Base-by-base conservation (phyloP, 1,140 invertebrate genomes). In the Aricia agestis region DNA sequence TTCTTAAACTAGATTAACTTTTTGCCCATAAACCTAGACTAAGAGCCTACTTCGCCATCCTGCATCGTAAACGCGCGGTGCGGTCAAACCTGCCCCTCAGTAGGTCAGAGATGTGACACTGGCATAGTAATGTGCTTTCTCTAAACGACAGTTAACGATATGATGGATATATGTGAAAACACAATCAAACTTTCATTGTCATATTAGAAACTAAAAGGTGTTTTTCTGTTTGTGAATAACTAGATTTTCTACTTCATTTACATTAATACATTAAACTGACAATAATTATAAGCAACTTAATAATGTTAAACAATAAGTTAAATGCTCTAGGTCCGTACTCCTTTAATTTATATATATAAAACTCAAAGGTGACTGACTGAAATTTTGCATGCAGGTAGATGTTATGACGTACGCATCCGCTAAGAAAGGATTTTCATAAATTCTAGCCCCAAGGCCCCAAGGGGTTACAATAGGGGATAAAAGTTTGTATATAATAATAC, bases 61-160 rank as follows among this genome's bases (percentile, higher is more conserved):
- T 52, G 45, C 11, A 52, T 52, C 36, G 36, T 36, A 36, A 36
- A 36, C 36, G 36, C 6, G 6, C 6, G 9, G 9, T 42, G 36
- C 19, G 59, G 52, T 57, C 65, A 81, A 84, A 84, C 83, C 83
- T 84, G 83, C 72, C 71, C 75, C 73, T 74, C 68, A 82, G 72
- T 85, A 71, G 83, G 83, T 85, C 83, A 76, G 68, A 67, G 73
- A 66, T 75, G 68, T 58, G 70, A 74, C 79, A 68, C 41, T 72
- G 70, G 67, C 52, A 42, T 74, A 74, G 76, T 74, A 74, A 76
- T 74, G 72, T 36, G 67, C 71, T 72, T 68, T 73, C 74, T 73
- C 74, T 78, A 75, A 69, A 72, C 74, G 71, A 75, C 77, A 72
- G 66, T 72, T 52, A 52, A 66, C 70, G 70, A 72, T 52, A 52